Conservation (phyloP, 2,113 vertebrate species). For the Megalops atlanticus region DNA sequence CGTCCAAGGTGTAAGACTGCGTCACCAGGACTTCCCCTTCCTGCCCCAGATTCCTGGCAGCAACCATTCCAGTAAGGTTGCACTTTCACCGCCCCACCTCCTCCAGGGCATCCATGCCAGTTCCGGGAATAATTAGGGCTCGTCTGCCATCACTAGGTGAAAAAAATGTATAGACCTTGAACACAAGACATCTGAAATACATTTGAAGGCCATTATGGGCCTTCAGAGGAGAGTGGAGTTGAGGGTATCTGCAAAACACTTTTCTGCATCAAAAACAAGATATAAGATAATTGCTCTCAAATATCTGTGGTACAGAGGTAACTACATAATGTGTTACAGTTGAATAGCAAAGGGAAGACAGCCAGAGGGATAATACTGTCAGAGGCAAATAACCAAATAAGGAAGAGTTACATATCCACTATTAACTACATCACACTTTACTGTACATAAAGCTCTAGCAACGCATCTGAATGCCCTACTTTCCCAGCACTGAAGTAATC, state of each 20-base stretch:
- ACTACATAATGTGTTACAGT: too few species aligned
- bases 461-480: too few species aligned
- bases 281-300: conserved; percentile 35
- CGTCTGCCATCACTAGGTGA: conserved; percentile 29
- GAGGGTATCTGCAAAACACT: conserved; percentile 34
- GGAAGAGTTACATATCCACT: too few species aligned
- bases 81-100: conserved; percentile 40
- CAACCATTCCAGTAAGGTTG: conserved; percentile 29
- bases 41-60: conserved; percentile 44
- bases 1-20: conserved; percentile 18
- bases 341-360: too few species aligned
- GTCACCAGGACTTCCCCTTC: conserved; percentile 27
- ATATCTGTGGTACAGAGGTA: too few species aligned
- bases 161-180: conserved; percentile 6
- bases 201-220: conserved; percentile 24
- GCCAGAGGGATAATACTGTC: too few species aligned
- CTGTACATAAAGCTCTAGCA: too few species aligned
- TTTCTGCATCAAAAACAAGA: conserved; percentile 42
- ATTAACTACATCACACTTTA: too few species aligned
- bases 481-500: too few species aligned
- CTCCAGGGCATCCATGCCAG: conserved; percentile 22
- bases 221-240: too few species aligned
- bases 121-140: conserved; percentile 45
- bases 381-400: too few species aligned
- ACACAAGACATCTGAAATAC: conserved; percentile 32